Base-by-base conservation (phyloP, 1,140 invertebrate genomes). In the Drosophila pachea region DNA sequence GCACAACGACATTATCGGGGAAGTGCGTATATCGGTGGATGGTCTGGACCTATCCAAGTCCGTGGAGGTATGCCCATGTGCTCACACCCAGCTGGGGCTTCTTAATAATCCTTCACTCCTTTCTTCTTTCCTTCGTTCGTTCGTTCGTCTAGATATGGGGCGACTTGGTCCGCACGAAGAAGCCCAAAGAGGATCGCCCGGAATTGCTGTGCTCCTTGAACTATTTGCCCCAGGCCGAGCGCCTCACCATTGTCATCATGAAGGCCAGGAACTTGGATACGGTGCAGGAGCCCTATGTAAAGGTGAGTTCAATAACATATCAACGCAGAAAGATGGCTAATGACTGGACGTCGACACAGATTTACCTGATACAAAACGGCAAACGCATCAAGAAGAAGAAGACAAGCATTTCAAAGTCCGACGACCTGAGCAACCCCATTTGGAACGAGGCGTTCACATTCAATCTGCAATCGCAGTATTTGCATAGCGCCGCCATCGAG, bases 401-500 rank as follows among this genome's bases (percentile, higher is more conserved):
- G 92, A 97, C 97, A 86, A 95, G 95, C 88, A 95, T 95, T 4
- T 95, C 95, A 31, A 94, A 96, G 50, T 93, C 95, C 62, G 95
- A 97, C 89, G 94, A 94, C 78, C 96, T 94, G 9, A 92, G 93
- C 40, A 95, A 96, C 91, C 97, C 97, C n/a, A 94, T 97, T 7
- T 98, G 97, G 95, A 98, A 98, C 89, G 97, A 98, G 90, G 96
- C 96, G 4, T 93, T 98, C 73, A 94, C 95, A 9, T 98, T 98
- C 89, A 97, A 97, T 89, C 91, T 97, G 75, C 90, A 94, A 49
- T 92, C 94, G 5, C 90, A 91, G 38, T 92, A 92, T 76, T 90
- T 96, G 3, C 91, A 93, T 40, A 92, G 92, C 72, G 93, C 94
- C 68, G 94, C 94, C 43, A 92, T 96, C 76, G 95, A 96, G 92